Evolutionary conservation across 2,888 invertebrate species (phyloP).

Genomic region (Gnatocerus cornutus): DNA sequence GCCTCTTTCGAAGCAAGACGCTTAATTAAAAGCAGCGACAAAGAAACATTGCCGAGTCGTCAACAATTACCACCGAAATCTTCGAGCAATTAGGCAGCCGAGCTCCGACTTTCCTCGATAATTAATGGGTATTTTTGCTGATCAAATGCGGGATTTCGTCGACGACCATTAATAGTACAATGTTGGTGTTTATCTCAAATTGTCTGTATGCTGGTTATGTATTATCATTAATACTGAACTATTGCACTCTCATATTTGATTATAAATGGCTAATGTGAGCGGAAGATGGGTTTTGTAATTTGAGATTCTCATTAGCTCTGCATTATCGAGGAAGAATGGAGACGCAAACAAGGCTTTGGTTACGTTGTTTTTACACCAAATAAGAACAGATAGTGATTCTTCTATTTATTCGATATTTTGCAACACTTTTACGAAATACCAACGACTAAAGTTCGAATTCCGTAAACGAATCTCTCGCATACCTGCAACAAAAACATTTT

Average conservation of each 20-base stretch:
- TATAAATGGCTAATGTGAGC: too few relatives aligned
- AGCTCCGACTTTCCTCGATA: not conserved
- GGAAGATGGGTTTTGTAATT: not conserved
- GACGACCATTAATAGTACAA: not conserved
- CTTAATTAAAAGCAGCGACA: slow-evolving; percentile 24
- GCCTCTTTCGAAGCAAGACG: not conserved
- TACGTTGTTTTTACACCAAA: too few relatives aligned
- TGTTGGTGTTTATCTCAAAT: not conserved
- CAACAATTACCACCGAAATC: slow-evolving; percentile 17
- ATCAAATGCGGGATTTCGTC: not conserved
- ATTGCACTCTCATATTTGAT: not conserved
- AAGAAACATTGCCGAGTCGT: slow-evolving; percentile 17
- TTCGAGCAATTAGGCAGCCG: not conserved
- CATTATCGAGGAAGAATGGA: not conserved
- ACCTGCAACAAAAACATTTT: too few relatives aligned
- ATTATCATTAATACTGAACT: slow-evolving; percentile 1
- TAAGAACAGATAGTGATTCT: too few relatives aligned
- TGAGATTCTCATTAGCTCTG: not conserved
- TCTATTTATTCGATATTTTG: too few relatives aligned
- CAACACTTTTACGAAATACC: too few relatives aligned
- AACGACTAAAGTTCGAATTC: too few relatives aligned
- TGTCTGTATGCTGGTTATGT: not conserved
- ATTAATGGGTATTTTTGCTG: slow-evolving; percentile 2
- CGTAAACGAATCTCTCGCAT: too few relatives aligned
- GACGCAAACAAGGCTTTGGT: not conserved